Base-by-base conservation (phyloP, 2,113 vertebrate species). In the Edolisoma coerulescens region DNA sequence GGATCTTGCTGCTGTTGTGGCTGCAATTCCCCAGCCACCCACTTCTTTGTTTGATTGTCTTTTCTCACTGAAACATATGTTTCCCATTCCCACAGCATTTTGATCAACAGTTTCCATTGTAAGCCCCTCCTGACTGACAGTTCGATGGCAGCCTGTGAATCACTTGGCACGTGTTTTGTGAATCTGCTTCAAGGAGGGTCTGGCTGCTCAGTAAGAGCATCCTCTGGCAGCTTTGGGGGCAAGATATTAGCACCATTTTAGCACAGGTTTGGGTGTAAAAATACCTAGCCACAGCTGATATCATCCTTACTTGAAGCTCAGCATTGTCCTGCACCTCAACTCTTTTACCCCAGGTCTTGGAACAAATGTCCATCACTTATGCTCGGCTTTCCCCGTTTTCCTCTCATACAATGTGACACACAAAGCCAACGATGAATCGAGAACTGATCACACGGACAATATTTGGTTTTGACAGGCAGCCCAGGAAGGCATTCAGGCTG, bases 101-200 rank as follows among this genome's bases (percentile, higher is more conserved):
- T 41, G 82, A 94, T 91, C 87, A 83, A 89, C 63, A 87, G 81
- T 89, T 89, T 77, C 84, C 90, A 96, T 87, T 96, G 95, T 96
- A 6, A 56, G 67, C 71, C 77, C 59, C 30, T 84, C 52, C 41
- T 94, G 93, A 95, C 61, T 94, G 95, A 92, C 92, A 92, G 83
- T 20, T 96, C 53, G 27, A 94, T 92, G 94, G 97, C 94, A 97
- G 94, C 74, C 69, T 91, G 84, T 49, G 87, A 92, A 93, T 94
- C 49, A 10, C 81, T 95, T 94, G 69, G 94, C 91, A 54, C 3
- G 0, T n/a, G 44, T 88, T 93, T 57, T 15, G 70, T 42, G 76
- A 86, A 61, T 94, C 76, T 84, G 83, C 65, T 76, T 69, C 37
- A 41, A 61, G 86, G 49, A 91, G 69, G 93, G 79, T 45, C 75